These are phyloP conservation scores for Pseudopodoces humilis DNA, from an alignment of 2,113 vertebrate genomes.

Conservation along the genomic window DNA sequence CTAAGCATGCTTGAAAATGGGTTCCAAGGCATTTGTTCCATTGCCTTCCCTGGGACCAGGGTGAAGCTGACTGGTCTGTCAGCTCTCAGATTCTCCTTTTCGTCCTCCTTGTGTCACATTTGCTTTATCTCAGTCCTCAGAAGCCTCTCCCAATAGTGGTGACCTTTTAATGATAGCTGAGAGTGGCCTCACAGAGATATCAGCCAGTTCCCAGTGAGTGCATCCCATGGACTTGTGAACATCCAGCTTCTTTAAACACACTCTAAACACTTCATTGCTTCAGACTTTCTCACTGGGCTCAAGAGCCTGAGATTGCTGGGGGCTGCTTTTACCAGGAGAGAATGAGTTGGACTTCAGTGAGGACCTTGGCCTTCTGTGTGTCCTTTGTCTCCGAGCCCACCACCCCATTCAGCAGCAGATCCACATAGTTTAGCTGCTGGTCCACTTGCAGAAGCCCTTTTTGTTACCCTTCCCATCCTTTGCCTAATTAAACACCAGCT, in stretches of 20 bases:
- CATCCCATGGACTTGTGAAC: not conserved
- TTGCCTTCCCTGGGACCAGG: not conserved
- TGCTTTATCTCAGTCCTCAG: not conserved
- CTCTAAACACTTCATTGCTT: not conserved
- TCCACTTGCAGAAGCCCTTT: not conserved
- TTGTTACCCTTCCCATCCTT: not conserved
- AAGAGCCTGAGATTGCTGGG: not conserved
- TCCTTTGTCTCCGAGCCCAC: not conserved
- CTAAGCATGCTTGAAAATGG: not conserved
- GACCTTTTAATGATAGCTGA: not conserved
- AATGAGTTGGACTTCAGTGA: fast-evolving
- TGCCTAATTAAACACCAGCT: not conserved
- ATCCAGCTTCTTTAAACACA: not conserved
- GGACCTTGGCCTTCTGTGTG: not conserved
- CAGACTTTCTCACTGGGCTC: not conserved
- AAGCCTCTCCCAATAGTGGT: not conserved
- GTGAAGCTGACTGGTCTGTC: not conserved
- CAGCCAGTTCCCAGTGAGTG: not conserved
- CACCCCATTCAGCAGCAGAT: not conserved
- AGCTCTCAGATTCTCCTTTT: not conserved
- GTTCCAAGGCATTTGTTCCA: not conserved
- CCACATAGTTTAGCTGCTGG: not conserved
- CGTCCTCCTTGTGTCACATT: not conserved
- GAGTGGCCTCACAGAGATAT: not conserved
- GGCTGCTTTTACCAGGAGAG: not conserved